These are phyloP conservation scores for Antigone vipio DNA, from an alignment of 2,113 vertebrate species.

Conservation along the genomic window DNA sequence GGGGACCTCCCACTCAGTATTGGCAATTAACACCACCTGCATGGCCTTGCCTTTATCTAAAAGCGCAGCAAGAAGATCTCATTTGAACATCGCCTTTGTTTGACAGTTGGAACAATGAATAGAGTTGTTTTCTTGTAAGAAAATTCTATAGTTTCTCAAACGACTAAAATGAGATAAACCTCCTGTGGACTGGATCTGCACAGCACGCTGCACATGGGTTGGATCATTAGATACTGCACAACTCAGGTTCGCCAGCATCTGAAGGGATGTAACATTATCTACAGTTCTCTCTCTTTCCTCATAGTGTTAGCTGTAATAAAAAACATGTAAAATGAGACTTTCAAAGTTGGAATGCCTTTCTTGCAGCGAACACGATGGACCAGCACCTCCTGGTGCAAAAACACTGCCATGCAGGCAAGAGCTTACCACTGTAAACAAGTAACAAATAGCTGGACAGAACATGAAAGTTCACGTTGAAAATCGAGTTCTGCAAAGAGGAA, in stretches of 20 bases:
- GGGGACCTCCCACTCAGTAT: neutral
- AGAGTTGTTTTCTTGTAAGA: neutral
- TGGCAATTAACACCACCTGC: neutral
- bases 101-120: neutral
- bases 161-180: neutral
- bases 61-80: neutral
- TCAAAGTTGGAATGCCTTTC: neutral
- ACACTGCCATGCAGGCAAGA: neutral
- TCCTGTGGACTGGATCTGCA: neutral
- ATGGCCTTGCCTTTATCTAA: neutral
- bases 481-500: neutral
- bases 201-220: fast-evolving
- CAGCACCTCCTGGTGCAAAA: constrained; percentile 24
- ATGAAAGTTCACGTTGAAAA: neutral
- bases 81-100: neutral
- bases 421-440: neutral
- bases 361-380: neutral
- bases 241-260: neutral
- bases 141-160: neutral
- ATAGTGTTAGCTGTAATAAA: neutral
- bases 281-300: neutral
- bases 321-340: neutral
- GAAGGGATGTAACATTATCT: neutral
- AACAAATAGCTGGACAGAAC: neutral
- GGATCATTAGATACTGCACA: neutral